Evolutionary conservation across 1,140 invertebrate species (phyloP).

Genomic region (Drosophila azteca): DNA sequence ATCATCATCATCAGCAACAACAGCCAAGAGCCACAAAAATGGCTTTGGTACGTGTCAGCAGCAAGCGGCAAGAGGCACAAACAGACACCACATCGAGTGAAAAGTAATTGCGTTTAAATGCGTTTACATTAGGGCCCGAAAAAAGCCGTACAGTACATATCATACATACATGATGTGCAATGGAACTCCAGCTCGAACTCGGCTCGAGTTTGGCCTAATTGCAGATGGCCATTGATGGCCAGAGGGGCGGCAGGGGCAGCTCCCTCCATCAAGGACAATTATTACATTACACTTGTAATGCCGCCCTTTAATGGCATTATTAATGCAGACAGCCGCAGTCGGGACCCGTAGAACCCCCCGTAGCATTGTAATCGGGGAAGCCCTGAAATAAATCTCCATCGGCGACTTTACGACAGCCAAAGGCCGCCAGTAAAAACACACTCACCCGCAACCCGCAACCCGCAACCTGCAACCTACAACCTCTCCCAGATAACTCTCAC

Average conservation of each 20-base stretch:
- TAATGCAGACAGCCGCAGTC: conserved; percentile 50
- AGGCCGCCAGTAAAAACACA: conserved; percentile 65
- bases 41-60: conserved; percentile 75
- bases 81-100: conserved; percentile 55
- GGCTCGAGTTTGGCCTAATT: conserved; percentile 39
- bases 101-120: conserved; percentile 82
- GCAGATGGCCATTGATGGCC: conserved; percentile 18
- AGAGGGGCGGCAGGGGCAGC: conserved; percentile 1
- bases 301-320: conserved; percentile 71
- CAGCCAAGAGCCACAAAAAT: conserved; percentile 51
- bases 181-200: too few species aligned
- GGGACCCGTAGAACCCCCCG: too few species aligned
- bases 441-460: conserved; percentile 31
- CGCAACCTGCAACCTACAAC: too few species aligned
- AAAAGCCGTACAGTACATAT: conserved; percentile 1
- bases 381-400: conserved; percentile 55
- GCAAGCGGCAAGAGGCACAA: conserved; percentile 40
- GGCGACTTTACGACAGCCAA: conserved; percentile 75
- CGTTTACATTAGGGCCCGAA: conserved; percentile 72
- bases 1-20: conserved; percentile 75
- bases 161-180: conserved; percentile 27
- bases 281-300: conserved; percentile 80
- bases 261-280: conserved; percentile 77
- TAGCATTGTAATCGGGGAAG: background rate
- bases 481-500: background rate